Evolutionary conservation across 1,140 invertebrate species (phyloP), one percentile per base, ranked within the genome.

Genomic region (Drosophila trapezifrons): DNA sequence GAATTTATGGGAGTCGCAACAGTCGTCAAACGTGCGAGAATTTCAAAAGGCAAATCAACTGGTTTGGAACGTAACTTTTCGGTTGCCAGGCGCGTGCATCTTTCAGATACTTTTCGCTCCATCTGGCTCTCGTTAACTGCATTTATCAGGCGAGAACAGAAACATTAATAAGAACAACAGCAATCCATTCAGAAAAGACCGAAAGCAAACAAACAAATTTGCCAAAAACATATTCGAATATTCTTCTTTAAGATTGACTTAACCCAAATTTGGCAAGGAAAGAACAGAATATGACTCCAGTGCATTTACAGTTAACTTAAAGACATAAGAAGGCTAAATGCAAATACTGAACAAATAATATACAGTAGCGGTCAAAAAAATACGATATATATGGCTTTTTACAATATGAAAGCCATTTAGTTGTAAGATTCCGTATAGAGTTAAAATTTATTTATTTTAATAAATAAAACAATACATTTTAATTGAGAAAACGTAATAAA

Each of bases 1-100:
- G 73, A 84, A 87, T 87, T 89, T 87, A 87, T 89, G 66, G 69
- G 70, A 78, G 65, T 51, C 40, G 64, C 52, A 56, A 47, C 38
- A 37, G 72, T 17, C 59, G 65, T 46, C 51, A 78, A 75, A 87
- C 84, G 84, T 87, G 84, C 84, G 69, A 84, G 84, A 87, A 87
- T 87, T 87, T 72, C 76, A 67, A 75, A 58, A 69, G 73, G 46
- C 79, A 72, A 66, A 56, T 54, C 65, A 74, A 63, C 64, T 65
- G 60, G 56, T 77, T 77, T 72, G 17, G 58, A 49, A 40, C 54
- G 47, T 35, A 49, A 18, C 25, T 60, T 45, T 42, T 40, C n/a
- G 40, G 52, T 71, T 70, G 67, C 65, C 51, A 47, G n/a, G 76
- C 76, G 76, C 76, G 78, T 78, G 51, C 60, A 81, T 79, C 72